A percentile compares a stretch with the other conserved stretches of the same genome.
phyloP scores from a whole-genome alignment of 2,888 invertebrate genomes.

The Brenthis hecate region DNA sequence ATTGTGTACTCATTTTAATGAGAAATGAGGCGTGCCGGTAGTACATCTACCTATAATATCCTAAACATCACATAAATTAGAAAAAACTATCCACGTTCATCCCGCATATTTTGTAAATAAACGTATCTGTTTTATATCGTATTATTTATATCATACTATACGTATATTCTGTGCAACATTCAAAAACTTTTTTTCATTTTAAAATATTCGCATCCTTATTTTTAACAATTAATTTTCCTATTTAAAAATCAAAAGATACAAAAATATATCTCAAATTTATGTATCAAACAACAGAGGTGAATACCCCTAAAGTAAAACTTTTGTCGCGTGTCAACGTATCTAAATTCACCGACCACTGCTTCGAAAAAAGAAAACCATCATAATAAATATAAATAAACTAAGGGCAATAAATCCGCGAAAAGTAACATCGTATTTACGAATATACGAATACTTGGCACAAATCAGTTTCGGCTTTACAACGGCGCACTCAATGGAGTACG shows the following conservation, averaged over 20 bases:
- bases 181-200: not conserved
- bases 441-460: slow-evolving; percentile 53
- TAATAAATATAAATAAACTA: slow-evolving; percentile 28
- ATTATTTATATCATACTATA: slow-evolving; percentile 4
- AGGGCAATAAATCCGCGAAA: slow-evolving; percentile 27
- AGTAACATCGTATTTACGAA: slow-evolving; percentile 35
- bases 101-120: slow-evolving; percentile 20
- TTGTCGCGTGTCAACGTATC: not conserved
- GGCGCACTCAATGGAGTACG: slow-evolving; percentile 39
- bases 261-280: not conserved
- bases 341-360: slow-evolving; percentile 20
- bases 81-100: slow-evolving; percentile 20
- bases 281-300: not conserved
- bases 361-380: slow-evolving; percentile 7
- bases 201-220: not conserved
- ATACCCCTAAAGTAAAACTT: slow-evolving; percentile 6
- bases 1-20: not conserved
- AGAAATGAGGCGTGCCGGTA: not conserved
- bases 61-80: slow-evolving; percentile 18
- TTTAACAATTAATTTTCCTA: not conserved
- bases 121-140: slow-evolving; percentile 20
- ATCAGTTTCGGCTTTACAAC: slow-evolving; percentile 50
- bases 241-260: not conserved
- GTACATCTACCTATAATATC: slow-evolving; percentile 5
- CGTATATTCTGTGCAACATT: slow-evolving; percentile 1